Conservation (phyloP, 2,113 vertebrate species). For the Thamnaconus septentrionalis region DNA sequence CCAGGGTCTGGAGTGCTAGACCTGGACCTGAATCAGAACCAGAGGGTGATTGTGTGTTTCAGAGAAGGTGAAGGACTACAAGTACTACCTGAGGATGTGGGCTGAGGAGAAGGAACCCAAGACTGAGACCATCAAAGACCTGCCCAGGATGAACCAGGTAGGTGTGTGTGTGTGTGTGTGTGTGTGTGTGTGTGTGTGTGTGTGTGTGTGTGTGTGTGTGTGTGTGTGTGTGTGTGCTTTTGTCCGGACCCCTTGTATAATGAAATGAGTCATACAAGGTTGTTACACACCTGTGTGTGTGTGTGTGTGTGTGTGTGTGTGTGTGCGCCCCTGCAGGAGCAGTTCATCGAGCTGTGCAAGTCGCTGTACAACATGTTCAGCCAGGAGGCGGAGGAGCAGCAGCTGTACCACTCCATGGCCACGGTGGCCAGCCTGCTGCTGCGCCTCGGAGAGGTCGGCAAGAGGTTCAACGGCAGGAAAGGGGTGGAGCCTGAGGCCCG, state of each 20-base stretch:
- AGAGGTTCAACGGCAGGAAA: constrained; percentile 82
- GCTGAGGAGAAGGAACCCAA: constrained; percentile 89
- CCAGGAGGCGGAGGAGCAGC: constrained; percentile 87
- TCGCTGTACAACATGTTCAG: constrained; percentile 99
- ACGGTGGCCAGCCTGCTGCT: constrained; percentile 94
- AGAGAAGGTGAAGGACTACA: constrained; percentile 91
- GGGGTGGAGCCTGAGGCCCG: constrained; percentile 55
- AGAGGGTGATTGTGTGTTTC: constrained; percentile 23
- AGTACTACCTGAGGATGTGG: constrained; percentile 93
- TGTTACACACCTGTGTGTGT: not conserved
- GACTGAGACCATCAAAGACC: constrained; percentile 92
- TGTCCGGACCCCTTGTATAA: not conserved
- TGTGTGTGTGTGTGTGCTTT: too few species aligned
- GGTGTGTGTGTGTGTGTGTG: not conserved
- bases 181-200: not conserved
- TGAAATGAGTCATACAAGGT: too few species aligned
- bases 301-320: not conserved
- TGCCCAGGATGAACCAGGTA: constrained; percentile 98
- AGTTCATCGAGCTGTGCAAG: constrained; percentile 98
- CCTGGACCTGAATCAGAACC: not conserved
- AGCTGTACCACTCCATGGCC: constrained; percentile 94
- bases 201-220: too few species aligned
- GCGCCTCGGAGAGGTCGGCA: constrained; percentile 93
- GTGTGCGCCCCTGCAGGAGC: constrained; percentile 79
- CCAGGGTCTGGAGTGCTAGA: too few species aligned